Conservation (phyloP, 2,888 invertebrate species). For the Gonocerus acuteangulatus region DNA sequence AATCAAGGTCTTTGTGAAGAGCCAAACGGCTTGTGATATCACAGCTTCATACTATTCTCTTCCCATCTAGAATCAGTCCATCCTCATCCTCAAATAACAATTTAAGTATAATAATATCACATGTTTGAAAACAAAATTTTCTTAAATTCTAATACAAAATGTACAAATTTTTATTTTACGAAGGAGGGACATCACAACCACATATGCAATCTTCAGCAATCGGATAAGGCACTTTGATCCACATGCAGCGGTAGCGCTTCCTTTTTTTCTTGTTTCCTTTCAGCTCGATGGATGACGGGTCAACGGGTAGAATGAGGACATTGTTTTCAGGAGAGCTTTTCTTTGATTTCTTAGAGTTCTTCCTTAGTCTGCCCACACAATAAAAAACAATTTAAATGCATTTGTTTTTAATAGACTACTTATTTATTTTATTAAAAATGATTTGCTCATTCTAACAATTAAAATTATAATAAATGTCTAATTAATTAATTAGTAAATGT, state of each 20-base stretch:
- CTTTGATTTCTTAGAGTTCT: constrained; percentile 36
- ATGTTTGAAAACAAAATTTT: not conserved
- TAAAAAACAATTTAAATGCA: not conserved
- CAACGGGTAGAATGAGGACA: constrained; percentile 33
- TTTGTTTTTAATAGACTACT: not conserved
- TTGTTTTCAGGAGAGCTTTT: constrained; percentile 37
- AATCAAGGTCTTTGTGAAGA: too few species aligned
- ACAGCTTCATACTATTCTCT: too few species aligned
- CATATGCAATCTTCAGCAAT: constrained; percentile 42
- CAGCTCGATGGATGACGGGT: not conserved
- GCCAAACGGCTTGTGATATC: too few species aligned
- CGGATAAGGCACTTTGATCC: constrained; percentile 42
- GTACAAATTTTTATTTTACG: constrained; percentile 3
- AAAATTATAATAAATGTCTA: too few species aligned
- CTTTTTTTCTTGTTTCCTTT: constrained; percentile 36
- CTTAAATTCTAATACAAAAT: not conserved
- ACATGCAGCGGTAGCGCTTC: constrained; percentile 40
- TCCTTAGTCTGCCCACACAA: constrained; percentile 37
- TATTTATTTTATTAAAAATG: too few species aligned
- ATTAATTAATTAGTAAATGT: too few species aligned
- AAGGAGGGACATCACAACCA: constrained; percentile 35
- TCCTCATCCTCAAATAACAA: too few species aligned
- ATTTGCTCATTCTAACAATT: too few species aligned
- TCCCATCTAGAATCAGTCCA: too few species aligned
- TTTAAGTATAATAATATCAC: not conserved